Evolutionary conservation across 2,113 vertebrate species (phyloP), one percentile per base, ranked within the genome.

Genomic region (Sterrhoptilus dennistouni): DNA sequence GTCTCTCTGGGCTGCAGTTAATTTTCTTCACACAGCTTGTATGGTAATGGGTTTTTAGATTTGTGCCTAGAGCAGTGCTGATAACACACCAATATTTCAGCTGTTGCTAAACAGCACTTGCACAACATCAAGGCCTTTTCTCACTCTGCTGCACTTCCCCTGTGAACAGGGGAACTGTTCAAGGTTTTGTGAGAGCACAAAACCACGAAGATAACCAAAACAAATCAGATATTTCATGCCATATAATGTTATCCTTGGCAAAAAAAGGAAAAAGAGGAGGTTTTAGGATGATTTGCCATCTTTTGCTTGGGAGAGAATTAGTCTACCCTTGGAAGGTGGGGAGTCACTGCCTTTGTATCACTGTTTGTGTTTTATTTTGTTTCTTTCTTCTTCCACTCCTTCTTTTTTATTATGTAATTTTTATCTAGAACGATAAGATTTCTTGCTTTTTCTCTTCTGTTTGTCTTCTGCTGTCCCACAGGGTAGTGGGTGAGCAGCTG

Each of bases 121-220:
- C 23, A 56, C 50, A 80, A 8, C 19, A 47, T 28, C 15, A 68
- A 57, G 23, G 29, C 8, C 18, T 91, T 54, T 82, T 74, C 44
- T 74, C 24, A 59, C 15, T 72, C n/a, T 63, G 25, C 9, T 7
- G 1, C 24, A 21, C 42, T 17, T 27, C 10, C 14, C 5, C 2
- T 7, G 6, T 56, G 33, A 56, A 35, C 16, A n/a, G 12, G 19
- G 23, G 17, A 1, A 1, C 36, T 49, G 25, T 2, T 5, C 16
- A 83, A 65, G 50, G 38, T 9, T 42, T 47, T 59, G 31, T 59
- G 28, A 69, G 18, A 11, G 28, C 19, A 12, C 14, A 20, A 10
- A 50, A 8, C 19, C 6, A 77, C 8, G 6, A 65, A 38, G 11
- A 61, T 38, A 47, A 71, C 57, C 10, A 15, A 50, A 83, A 70